Base-by-base conservation (phyloP, 1,140 invertebrate genomes). In the Lordiphosa stackelbergi region DNA sequence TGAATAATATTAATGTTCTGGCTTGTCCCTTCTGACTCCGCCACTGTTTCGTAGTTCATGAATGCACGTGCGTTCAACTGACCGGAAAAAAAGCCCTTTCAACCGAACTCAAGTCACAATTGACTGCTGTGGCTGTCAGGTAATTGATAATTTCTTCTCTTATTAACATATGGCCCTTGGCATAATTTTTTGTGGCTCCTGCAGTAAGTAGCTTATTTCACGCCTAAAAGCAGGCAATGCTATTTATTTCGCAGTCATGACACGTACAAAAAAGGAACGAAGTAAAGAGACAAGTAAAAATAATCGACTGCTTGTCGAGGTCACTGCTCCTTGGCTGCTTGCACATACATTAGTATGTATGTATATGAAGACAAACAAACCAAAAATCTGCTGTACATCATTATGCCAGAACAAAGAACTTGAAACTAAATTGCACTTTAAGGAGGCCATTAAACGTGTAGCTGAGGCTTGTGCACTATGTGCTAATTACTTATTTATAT, bases 401-500 rank as follows among this genome's bases (percentile, higher is more conserved):
- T 69, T 70, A 63, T 70, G 43, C 42, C 22, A 53, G 41, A 56
- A 69, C 66, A 69, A 69, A 69, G 47, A 40, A 38, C 42, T 49
- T 48, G 37, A 53, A 55, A 55, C 24, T 47, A 69, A 70, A 57
- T 63, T 63, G 47, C 34, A 51, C 66, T 63, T 53, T 61, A 63
- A 56, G 52, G 46, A 69, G 58, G 42, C 66, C 53, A 62, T 69
- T 69, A 69, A 63, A 63, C 40, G 58, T 22, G 47, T 37, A 34
- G 52, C 41, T 35, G 40, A 42, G 40, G 42, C 22, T n/a, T 61
- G 42, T 48, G 43, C 65, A 62, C 66, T 61, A 69, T 69, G 66
- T 57, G 59, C 66, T 70, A 70, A 70, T 70, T 70, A 70, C 66
- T 70, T 70, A 70, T 70, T 69, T 70, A 70, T 70, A 62, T 53